Evolutionary conservation across 1,140 invertebrate species (phyloP).

Genomic region (Hestina assimilis): DNA sequence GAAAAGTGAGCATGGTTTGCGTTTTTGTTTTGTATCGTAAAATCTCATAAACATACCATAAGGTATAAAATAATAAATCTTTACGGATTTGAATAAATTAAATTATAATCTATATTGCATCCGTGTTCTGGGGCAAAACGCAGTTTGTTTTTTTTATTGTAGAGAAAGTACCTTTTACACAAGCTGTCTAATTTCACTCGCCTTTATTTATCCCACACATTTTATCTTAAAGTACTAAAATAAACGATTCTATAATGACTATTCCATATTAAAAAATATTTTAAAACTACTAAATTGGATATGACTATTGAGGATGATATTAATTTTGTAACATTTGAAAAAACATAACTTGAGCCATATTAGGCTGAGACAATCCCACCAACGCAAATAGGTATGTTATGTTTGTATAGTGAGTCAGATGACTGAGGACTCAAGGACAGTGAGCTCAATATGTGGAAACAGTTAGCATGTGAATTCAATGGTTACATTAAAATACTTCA

Average conservation of each 20-base stretch:
- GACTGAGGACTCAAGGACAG: conserved; percentile 61
- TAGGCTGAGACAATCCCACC: conserved; percentile 56
- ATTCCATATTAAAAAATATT: too few species aligned
- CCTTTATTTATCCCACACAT: background rate
- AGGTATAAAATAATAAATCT: background rate
- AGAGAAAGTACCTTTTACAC: conserved; percentile 14
- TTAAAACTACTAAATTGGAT: too few species aligned
- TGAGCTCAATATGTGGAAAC: conserved; percentile 52
- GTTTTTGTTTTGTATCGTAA: conserved; percentile 8
- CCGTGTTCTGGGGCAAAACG: background rate
- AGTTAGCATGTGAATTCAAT: conserved; percentile 63
- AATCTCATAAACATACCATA: background rate
- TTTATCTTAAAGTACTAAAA: too few species aligned
- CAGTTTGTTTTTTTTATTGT: conserved; percentile 1
- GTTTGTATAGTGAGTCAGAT: conserved; percentile 71
- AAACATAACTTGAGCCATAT: conserved; percentile 35
- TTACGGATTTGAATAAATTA: background rate
- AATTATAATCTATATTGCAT: background rate
- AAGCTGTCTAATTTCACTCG: background rate
- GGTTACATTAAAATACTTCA: conserved; percentile 43
- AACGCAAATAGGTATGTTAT: conserved; percentile 49
- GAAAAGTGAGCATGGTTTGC: conserved; percentile 1
- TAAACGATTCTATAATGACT: too few species aligned
- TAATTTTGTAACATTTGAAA: too few species aligned
- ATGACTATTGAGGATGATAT: too few species aligned